Conservation (phyloP, 1,140 invertebrate genomes). For the Homalodisca vitripennis region DNA sequence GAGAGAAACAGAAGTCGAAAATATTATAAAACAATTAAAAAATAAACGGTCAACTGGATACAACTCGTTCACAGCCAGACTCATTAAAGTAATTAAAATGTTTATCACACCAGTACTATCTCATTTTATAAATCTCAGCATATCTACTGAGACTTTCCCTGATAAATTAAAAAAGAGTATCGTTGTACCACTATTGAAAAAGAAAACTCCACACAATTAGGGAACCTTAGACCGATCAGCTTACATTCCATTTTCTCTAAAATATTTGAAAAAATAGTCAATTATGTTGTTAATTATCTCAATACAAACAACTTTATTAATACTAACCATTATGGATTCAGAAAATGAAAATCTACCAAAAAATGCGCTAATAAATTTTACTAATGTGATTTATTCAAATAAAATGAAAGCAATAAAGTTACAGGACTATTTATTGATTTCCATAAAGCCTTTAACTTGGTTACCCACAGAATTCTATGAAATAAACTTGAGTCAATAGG, state of each 20-base stretch:
- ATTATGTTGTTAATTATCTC: slow-evolving; percentile 16
- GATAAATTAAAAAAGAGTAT: slow-evolving; percentile 2
- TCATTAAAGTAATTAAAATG: not conserved
- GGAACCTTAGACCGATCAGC: slow-evolving; percentile 21
- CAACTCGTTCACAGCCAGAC: not conserved
- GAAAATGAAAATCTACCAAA: slow-evolving; percentile 23
- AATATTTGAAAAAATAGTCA: slow-evolving; percentile 25
- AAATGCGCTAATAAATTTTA: slow-evolving; percentile 9
- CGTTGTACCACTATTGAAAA: slow-evolving; percentile 20
- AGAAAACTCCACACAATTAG: not conserved
- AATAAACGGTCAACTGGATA: slow-evolving; percentile 23
- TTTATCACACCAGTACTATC: not conserved
- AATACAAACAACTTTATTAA: slow-evolving; percentile 21
- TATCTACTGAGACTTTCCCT: not conserved
- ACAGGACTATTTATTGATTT: no score
- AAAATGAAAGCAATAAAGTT: not conserved
- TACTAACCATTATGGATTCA: slow-evolving; percentile 18
- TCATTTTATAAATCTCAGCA: not conserved
- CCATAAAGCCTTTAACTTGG: no score
- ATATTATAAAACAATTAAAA: not conserved
- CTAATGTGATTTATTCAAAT: slow-evolving; percentile 20
- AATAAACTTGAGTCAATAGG: slow-evolving; percentile 7
- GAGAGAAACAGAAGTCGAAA: not conserved
- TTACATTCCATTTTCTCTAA: slow-evolving; percentile 30
- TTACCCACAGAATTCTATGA: slow-evolving; percentile 17